Evolutionary conservation across 1,140 invertebrate genomes (phyloP), one percentile per base, ranked within the genome.

Genomic region (Triops longicaudatus): DNA sequence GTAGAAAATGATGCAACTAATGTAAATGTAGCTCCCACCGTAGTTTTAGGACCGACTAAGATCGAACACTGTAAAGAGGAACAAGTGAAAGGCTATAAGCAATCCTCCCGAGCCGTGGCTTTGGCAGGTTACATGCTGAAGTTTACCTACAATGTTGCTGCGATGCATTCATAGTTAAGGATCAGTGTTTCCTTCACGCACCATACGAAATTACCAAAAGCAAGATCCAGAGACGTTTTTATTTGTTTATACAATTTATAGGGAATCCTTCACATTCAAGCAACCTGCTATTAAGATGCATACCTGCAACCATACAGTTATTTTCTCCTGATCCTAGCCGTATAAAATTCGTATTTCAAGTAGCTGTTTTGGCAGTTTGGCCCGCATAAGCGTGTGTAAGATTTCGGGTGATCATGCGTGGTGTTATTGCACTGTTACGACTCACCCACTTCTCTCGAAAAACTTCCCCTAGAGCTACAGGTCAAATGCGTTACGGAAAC

Each of bases 371-470:
- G 22, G 50, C 10, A 6, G 17, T 63, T 63, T 63, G 50, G 50
- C 22, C 50, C 50, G n/a, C 31, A 37, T 37, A 37, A 37, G 31
- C 7, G 31, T 4, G 31, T 63, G 50, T 17, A 63, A 63, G 6
- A 17, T 63, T 17, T 2, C 7, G 3, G 50, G 50, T 63, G 17
- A n/a, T 63, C 10, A 63, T 63, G 22, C 22, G 22, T 22, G n/a
- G n/a, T n/a, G n/a, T 63, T 63, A 63, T 63, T 63, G 44, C n/a
- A n/a, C n/a, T n/a, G n/a, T n/a, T 63, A 63, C 50, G 50, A 63
- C 50, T 63, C 22, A 63, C n/a, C 50, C 50, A 63, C 50, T 63
- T 63, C 14, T n/a, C 22, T 9, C 50, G 50, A 37, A 37, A 37
- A 37, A 37, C 31, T 63, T 17, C 50, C n/a, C 50, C n/a, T 63